A percentile compares a stretch with the other conserved stretches of the same genome.
phyloP scores from a whole-genome alignment of 2,797 vertebrate genomes.

The Clarias laeviceps region DNA sequence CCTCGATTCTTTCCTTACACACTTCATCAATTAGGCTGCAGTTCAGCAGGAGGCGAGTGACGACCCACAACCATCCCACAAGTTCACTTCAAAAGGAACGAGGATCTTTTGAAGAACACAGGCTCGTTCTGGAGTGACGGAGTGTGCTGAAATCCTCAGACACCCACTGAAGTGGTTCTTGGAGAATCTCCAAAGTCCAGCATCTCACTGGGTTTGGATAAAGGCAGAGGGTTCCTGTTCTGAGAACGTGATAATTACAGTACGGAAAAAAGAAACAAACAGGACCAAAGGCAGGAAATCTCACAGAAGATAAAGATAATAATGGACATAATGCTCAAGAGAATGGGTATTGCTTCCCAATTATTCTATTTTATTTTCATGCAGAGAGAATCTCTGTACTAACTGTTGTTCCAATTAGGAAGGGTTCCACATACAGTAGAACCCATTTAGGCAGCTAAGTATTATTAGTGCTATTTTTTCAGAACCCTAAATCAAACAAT shows the following conservation, averaged over 20 bases:
- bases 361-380: neutral
- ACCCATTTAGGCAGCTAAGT: neutral
- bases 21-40: constrained; percentile 79
- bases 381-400: neutral
- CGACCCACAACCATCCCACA: constrained; percentile 70
- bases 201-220: constrained; percentile 68
- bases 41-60: constrained; percentile 62
- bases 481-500: neutral
- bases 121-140: constrained; percentile 73
- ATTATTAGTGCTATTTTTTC: too few species aligned
- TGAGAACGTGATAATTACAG: constrained; percentile 47
- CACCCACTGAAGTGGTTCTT: constrained; percentile 77
- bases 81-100: constrained; percentile 78
- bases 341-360: neutral
- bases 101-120: constrained; percentile 79
- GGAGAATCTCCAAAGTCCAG: constrained; percentile 73
- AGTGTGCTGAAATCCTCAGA: constrained; percentile 76
- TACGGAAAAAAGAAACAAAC: constrained; percentile 42
- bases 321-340: constrained; percentile 2
- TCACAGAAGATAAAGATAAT: constrained; percentile 7
- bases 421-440: neutral
- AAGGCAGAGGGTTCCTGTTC: constrained; percentile 57
- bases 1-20: constrained; percentile 66
- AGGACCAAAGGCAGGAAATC: constrained; percentile 29
- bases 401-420: neutral